Evolutionary conservation across 2,113 vertebrate species (phyloP), one percentile per base, ranked within the genome.

Genomic region (Ceyx melanurus): DNA sequence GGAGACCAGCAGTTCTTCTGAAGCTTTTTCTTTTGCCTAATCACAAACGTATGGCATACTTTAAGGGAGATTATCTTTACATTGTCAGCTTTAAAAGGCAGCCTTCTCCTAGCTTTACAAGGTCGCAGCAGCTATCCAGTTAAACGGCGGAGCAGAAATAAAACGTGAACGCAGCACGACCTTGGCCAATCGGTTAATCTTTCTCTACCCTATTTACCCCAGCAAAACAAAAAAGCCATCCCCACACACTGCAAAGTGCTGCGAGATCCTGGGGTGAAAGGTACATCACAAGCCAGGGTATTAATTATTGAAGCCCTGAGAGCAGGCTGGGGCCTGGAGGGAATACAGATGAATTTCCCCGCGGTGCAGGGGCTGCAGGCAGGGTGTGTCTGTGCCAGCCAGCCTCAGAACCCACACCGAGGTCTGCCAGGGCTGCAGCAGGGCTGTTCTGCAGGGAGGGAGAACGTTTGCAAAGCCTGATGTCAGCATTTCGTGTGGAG

Each of bases 171-270:
- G 1, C 82, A 67, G 86, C 70, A 12, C 56, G 89, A 89, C 92
- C 84, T 92, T 48, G 95, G 89, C 92, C 89, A 79, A 21, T 85
- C 91, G 51, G 89, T 93, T 91, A 80, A 93, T 85, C 91, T 91
- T 93, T 76, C 83, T 62, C 66, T 73, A 79, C 91, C 42, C 64
- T 85, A 54, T 92, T 91, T 93, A 74, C 60, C 73, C 64, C 75
- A 82, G 75, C 61, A 81, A 91, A 85, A 83, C 56, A 51, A 87
- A 89, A 91, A 91, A 80, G 70, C 87, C 53, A 71, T 87, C 67
- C 56, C 15, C 31, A 43, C 15, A 28, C 23, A 1, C 45, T 48
- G 72, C 86, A 60, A 37, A 89, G 51, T 58, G 81, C 74, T 91
- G 73, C 51, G 67, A 89, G 92, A 91, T 94, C 87, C 89, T 35